phyloP scores from a whole-genome alignment of 2,888 invertebrate genomes.

The Tromatobia lineatoria region DNA sequence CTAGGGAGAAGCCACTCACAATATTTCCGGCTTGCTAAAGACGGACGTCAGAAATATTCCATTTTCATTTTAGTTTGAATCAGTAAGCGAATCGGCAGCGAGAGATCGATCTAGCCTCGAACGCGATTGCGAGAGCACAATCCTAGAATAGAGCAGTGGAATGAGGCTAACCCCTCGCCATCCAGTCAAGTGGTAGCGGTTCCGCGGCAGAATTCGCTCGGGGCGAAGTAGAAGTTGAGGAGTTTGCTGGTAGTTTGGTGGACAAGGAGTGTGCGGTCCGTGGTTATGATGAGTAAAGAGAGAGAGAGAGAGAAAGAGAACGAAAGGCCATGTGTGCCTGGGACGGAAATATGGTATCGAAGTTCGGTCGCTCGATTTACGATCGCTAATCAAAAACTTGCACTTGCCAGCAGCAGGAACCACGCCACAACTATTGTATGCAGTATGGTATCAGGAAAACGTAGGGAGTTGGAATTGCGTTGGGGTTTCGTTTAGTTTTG shows the following conservation, averaged over 20 bases:
- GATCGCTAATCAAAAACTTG: slow-evolving; percentile 78
- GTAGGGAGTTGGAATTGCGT: slow-evolving; percentile 51
- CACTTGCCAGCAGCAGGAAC: slow-evolving; percentile 68
- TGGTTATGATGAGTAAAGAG: slow-evolving; percentile 37
- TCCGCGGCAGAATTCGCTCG: slow-evolving; percentile 33
- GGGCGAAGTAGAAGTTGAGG: slow-evolving; percentile 62
- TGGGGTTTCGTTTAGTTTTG: slow-evolving; percentile 55
- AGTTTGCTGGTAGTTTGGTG: slow-evolving; percentile 57
- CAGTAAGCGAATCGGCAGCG: slow-evolving; percentile 44
- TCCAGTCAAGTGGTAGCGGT: slow-evolving; percentile 59
- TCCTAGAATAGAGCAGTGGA: slow-evolving; percentile 11
- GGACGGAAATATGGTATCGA: slow-evolving; percentile 71
- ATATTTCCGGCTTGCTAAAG: background rate
- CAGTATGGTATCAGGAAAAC: slow-evolving; percentile 14
- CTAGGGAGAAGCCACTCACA: background rate
- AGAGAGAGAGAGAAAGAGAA: background rate
- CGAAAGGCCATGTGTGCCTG: slow-evolving; percentile 2
- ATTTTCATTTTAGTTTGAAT: slow-evolving; percentile 15
- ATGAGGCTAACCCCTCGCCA: slow-evolving; percentile 24
- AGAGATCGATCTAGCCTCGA: slow-evolving; percentile 25
- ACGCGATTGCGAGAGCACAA: slow-evolving; percentile 21
- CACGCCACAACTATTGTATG: slow-evolving; percentile 4
- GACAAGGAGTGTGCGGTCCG: slow-evolving; percentile 55
- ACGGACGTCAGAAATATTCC: slow-evolving; percentile 29
- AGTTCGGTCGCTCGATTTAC: slow-evolving; percentile 75